Conservation (phyloP, 1,140 invertebrate species). For the Thaumatotibia leucotreta region DNA sequence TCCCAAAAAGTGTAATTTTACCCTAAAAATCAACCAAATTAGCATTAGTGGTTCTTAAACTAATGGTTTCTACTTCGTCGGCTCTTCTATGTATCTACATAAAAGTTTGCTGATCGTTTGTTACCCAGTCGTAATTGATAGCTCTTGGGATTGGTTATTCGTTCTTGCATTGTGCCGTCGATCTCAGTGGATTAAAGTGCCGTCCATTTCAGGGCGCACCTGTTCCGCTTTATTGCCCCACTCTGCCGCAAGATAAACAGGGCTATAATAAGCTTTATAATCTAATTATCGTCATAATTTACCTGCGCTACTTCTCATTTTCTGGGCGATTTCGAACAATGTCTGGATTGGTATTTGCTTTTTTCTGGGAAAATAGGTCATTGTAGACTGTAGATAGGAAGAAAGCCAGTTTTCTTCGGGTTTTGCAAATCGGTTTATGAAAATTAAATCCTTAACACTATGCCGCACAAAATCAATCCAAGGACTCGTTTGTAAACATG, state of each 20-base stretch:
- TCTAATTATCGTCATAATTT: neutral
- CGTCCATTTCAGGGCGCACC: slow-evolving; percentile 23
- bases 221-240: slow-evolving; percentile 23
- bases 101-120: no score
- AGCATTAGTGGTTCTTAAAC: no score
- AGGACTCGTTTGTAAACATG: neutral
- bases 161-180: slow-evolving; percentile 28
- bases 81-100: no score
- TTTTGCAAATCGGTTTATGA: neutral
- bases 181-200: slow-evolving; percentile 36
- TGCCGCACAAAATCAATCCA: neutral
- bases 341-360: neutral
- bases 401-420: no score
- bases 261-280: neutral
- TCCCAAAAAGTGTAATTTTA: no score
- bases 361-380: neutral
- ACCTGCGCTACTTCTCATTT: neutral
- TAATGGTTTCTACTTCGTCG: no score
- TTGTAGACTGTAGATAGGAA: no score
- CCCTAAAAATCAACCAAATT: no score
- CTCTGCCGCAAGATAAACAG: slow-evolving; percentile 13
- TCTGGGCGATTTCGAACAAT: neutral
- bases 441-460: neutral
- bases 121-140: neutral
- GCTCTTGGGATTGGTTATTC: slow-evolving; percentile 7